phyloP scores from a whole-genome alignment of 1,140 invertebrate species.

The Eubasilissa regina region DNA sequence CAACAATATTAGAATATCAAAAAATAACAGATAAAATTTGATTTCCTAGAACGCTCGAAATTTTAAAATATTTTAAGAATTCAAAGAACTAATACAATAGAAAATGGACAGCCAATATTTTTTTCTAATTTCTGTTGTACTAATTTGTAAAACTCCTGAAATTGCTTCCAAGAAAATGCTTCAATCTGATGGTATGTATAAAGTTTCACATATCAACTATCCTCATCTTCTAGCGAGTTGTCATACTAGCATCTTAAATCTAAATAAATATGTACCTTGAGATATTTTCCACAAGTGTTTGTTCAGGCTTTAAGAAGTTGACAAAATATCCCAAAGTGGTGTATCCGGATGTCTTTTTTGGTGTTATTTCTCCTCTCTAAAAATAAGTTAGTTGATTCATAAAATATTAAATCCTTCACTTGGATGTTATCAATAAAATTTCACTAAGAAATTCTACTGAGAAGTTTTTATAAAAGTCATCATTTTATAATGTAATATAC shows the following conservation, averaged over 20 bases:
- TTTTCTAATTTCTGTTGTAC: too few species aligned
- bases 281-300: constrained; percentile 53
- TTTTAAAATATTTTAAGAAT: too few species aligned
- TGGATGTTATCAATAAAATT: neutral
- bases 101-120: too few species aligned
- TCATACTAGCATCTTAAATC: too few species aligned
- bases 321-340: constrained; percentile 43
- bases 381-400: constrained; percentile 28
- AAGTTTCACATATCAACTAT: too few species aligned
- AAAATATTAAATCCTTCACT: neutral
- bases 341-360: constrained; percentile 21
- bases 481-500: too few species aligned
- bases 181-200: too few species aligned
- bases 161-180: too few species aligned
- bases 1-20: constrained; percentile 32
- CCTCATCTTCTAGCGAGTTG: too few species aligned
- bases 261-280: constrained; percentile 33
- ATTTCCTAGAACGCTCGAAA: neutral
- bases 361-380: constrained; percentile 50
- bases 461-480: too few species aligned
- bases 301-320: constrained; percentile 53
- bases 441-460: neutral
- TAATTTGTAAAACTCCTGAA: too few species aligned
- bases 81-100: too few species aligned
- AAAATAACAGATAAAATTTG: neutral